Evolutionary conservation across 2,113 vertebrate species (phyloP), one percentile per base, ranked within the genome.

Genomic region (Trinectes maculatus): DNA sequence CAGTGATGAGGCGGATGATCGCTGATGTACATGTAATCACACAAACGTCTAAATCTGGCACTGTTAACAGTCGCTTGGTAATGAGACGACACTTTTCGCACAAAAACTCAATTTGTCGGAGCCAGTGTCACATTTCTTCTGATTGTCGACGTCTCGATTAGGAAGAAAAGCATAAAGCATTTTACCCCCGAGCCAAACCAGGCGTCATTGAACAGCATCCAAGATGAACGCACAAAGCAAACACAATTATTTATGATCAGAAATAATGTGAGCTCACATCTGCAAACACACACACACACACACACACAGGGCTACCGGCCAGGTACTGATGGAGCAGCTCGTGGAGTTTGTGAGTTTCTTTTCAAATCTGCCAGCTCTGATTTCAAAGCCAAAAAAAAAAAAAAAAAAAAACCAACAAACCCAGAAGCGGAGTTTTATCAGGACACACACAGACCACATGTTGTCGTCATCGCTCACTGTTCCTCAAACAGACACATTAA

Each of bases 351-450:
- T 24, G 40, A 2, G n/a, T 46, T 13, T n/a, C 37, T 68, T 78
- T 75, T 22, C 48, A 48, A 68, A 49, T 36, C 47, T 80, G 58
- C 60, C 64, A 80, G 25, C 25, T 51, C 33, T 33, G 51, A 71
- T 48, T 61, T 46, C 26, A 33, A 61, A 4, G 28, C 25, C 7
- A 19, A 43, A 28, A 57, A 7, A 34, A 34, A 10, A 34, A 34
- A 25, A 51, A 7, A 40, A 3, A 39, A n/a, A n/a, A n/a, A n/a
- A n/a, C n/a, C n/a, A n/a, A n/a, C n/a, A n/a, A n/a, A n/a, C n/a
- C n/a, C n/a, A n/a, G n/a, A n/a, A n/a, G n/a, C n/a, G n/a, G n/a
- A n/a, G n/a, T n/a, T n/a, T n/a, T n/a, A n/a, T n/a, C n/a, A n/a
- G n/a, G n/a, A n/a, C n/a, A n/a, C n/a, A n/a, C n/a, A n/a, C n/a